Base-by-base conservation (phyloP, 2,888 invertebrate genomes). In the Fragum whitleyi region DNA sequence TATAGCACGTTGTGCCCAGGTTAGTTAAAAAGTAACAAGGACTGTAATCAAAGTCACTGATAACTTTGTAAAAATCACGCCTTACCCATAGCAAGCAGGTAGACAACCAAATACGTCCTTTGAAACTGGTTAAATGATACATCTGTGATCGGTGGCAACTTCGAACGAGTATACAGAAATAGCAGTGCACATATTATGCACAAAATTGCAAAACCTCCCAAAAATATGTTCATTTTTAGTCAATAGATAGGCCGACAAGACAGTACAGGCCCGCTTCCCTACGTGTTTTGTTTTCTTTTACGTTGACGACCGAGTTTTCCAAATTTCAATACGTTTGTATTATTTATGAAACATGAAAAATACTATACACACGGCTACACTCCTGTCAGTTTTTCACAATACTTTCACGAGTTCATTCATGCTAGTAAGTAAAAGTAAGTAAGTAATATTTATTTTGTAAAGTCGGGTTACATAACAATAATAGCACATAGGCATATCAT, bases 81-180 rank as follows among this genome's bases (percentile, higher is more conserved):
- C 89, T 89, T 84, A 95, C 95, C 94, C 90, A 94, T 94, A 14
- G 95, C 95, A 78, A 95, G 90, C 73, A 94, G 83, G 83, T 95
- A 95, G 16, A 95, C 94, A 28, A 92, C 81, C 75, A 95, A 88
- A 87, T 95, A 95, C n/a, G 93, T 92, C 47, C 93, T 88, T 87
- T 95, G 94, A 86, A 95, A 94, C 26, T 86, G 80, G 59, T 88
- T 87, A 86, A 95, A 95, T 23, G 87, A 87, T 0, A 92, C 89
- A 90, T 94, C 94, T 39, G 83, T 90, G 72, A 87, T 82, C 2
- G 91, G 61, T n/a, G 90, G 83, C n/a, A 93, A 65, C 28, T 91
- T 91, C 7, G 91, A 90, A 59, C 93, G 82, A 6, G 94, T 94
- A 83, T 93, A 94, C 32, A 93, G 85, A 87, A 92, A 94, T 53